Evolutionary conservation across 2,797 vertebrate genomes (phyloP), one percentile per base, ranked within the genome.

Genomic region (Gymnothorax reevesii): DNA sequence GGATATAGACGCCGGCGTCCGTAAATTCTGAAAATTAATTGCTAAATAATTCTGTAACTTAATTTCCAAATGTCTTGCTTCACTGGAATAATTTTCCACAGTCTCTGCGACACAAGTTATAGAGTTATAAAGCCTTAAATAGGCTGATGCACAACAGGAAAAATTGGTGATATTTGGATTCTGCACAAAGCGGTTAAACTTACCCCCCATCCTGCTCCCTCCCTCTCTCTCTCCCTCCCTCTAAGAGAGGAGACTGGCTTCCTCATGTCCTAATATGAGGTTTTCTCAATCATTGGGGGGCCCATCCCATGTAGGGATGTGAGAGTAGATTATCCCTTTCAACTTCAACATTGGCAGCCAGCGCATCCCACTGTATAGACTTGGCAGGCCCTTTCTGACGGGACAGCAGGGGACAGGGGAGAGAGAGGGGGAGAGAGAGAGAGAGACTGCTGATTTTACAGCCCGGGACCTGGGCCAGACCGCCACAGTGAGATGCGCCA

Each of bases 291-390:
- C 92, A 83, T 91, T 69, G 33, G 33, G 33, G 85, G 25, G 57
- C 88, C 89, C 89, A 89, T 85, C 88, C 90, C 87, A 90, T 90
- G 89, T 87, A 87, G 87, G 92, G 90, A 88, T 89, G 92, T 92
- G 90, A 87, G 89, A 60, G 85, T 83, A 79, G 55, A 86, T 83
- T 79, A 82, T 57, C 17, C 57, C 20, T 0, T 8, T 13, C 33
- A 55, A 64, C 20, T 8, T 13, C 33, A 55, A 64, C 20, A 49
- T n/a, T 83, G 85, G 79, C 79, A 33, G 10, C 25, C 22, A n/a
- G n/a, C 80, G 17, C 22, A 15, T 22, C 54, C 20, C 12, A 4
- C 80, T 13, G 22, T 55, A 82, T 12, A 20, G 20, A 25, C 52
- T 42, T 57, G 80, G 25, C 82, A 60, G 82, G 22, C 82, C 82